Base-by-base conservation (phyloP, 2,797 vertebrate species). In the Anolis apletophallus region DNA sequence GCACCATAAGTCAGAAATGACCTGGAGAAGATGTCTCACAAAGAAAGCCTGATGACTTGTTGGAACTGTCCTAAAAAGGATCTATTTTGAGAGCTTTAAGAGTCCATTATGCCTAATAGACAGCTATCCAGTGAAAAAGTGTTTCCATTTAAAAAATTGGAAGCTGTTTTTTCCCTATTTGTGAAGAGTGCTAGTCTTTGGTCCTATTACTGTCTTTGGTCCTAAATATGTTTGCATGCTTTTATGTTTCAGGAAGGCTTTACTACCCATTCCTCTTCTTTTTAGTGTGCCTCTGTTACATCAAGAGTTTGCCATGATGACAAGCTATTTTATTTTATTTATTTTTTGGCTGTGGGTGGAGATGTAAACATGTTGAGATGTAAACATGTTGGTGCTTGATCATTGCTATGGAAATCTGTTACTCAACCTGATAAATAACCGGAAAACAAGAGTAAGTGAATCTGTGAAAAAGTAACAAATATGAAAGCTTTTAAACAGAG, bases 361-460 rank as follows among this genome's bases (percentile, higher is more conserved):
- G 46, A n/a, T 73, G 36, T 61, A 52, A 59, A 59, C 17, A 13
- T 76, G 21, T 8, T 64, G 21, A 76, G 46, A n/a, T 73, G 36
- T 61, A 52, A 59, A 59, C 17, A 13, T 76, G 21, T 8, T 64
- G 64, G 3, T 67, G 16, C 26, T 40, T 64, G 50, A 8, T 52
- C 26, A 82, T 57, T 76, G 57, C 40, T 34, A 50, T 88, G 87
- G 89, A 80, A 21, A 0, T 81, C 54, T 90, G 14, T 57, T 87
- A 46, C 32, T 79, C 82, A 82, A 85, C 86, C 34, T 29, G 34
- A 29, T 83, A 54, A 90, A 46, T 40, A 13, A 19, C 87, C 85
- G 78, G 77, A 89, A 91, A 88, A 32, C 90, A 91, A 90, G 87
- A 61, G 32, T 0, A 3, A 79, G 46, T 83, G 74, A 92, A 91